Base-by-base conservation (phyloP, 1,140 invertebrate genomes). In the Melipona quadrifasciata region DNA sequence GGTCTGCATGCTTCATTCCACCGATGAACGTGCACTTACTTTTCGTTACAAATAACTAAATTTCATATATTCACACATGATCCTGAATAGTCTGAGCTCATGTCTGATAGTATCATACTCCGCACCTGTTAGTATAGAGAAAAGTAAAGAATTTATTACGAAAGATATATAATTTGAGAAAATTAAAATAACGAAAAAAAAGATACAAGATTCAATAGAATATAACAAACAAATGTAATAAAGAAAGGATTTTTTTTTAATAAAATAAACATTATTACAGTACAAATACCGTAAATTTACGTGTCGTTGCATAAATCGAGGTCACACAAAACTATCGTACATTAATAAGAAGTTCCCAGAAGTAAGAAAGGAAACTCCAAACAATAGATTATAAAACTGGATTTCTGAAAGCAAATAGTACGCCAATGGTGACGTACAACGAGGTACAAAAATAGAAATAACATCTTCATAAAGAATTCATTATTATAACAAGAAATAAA, bases 1-100 rank as follows among this genome's bases (percentile, higher is more conserved):
- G 34, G 86, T 64, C 73, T 91, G 86, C 88, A 90, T 90, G 14
- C 51, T 85, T 80, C 51, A 65, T 74, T 51, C 34, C 58, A 31
- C 21, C 71, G 51, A 5, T 19, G 34, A 19, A 64, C 24, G 16
- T 5, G 57, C 21, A 34, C 27, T 16, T 17, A 1, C 8, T 27
- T 39, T 51, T 6, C 21, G 2, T 47, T 6, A 27, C 16, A 83
- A 77, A 27, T 68, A 0, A 55, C 27, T 58, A 34, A 68, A 76
- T 4, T 39, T 16, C 1, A 17, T 39, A 39, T 5, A 55, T 57
- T 21, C 12, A n/a, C 16, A 47, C 16, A 6, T 39, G 11, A 24
- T 68, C 12, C 67, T 12, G 6, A 0, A 24, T n/a, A n/a, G 11
- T 71, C 24, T 12, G 8, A 47, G 16, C 21, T 17, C 21, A 39